These are phyloP conservation scores for Diploscapter pachys DNA, from an alignment of 1,140 invertebrate genomes.

Conservation along the genomic window DNA sequence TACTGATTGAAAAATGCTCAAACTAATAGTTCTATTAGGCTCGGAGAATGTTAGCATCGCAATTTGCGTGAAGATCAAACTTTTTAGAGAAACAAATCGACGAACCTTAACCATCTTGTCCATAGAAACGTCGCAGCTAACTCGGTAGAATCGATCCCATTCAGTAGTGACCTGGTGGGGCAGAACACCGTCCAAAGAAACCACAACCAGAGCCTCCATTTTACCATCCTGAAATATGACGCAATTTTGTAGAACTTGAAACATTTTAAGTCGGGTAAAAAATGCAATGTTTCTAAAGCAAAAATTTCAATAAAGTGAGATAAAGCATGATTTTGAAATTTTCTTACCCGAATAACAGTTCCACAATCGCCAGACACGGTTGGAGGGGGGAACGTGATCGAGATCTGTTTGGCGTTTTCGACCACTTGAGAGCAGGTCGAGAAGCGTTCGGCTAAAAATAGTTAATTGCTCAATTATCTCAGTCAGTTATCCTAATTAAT, in stretches of 20 bases:
- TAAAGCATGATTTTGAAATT: neutral
- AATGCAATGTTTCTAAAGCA: slow-evolving; percentile 20
- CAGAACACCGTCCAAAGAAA: slow-evolving; percentile 56
- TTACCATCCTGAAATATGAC: slow-evolving; percentile 44
- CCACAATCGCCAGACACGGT: slow-evolving; percentile 56
- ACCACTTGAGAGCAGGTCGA: slow-evolving; percentile 48
- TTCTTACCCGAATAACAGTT: slow-evolving; percentile 43
- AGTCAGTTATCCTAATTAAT: slow-evolving; percentile 39
- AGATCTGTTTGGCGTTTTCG: slow-evolving; percentile 59
- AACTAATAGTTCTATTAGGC: no score
- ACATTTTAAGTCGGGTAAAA: neutral
- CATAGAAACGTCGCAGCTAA: slow-evolving; percentile 57
- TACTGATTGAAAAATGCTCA: no score
- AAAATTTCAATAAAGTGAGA: slow-evolving; percentile 18
- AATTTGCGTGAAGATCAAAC: no score
- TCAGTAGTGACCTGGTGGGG: slow-evolving; percentile 59
- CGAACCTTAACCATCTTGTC: slow-evolving; percentile 47
- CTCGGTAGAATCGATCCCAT: slow-evolving; percentile 59
- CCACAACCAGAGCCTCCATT: slow-evolving; percentile 57
- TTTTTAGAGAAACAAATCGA: no score
- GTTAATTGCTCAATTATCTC: slow-evolving; percentile 29
- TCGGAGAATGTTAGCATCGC: no score
- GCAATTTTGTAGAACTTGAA: no score
- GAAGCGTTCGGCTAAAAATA: neutral
- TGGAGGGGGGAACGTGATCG: slow-evolving; percentile 57